A percentile compares a stretch with the other conserved stretches of the same genome.
These are phyloP conservation scores for Calcarius lapponicus DNA, from an alignment of 2,797 vertebrate species.

Conservation along the genomic window DNA sequence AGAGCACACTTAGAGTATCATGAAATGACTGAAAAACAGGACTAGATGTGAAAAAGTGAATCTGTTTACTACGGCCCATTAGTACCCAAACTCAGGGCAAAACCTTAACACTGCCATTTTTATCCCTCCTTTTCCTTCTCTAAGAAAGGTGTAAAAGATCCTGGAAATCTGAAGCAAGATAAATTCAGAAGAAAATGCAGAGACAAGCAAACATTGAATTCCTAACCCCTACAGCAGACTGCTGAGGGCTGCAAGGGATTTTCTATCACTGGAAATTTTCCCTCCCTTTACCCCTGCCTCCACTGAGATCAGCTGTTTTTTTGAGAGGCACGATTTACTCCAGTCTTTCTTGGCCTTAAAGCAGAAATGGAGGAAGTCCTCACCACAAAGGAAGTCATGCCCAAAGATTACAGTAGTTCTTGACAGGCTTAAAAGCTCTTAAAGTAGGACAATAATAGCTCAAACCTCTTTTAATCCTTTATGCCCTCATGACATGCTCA, in stretches of 20 bases:
- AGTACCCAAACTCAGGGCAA: neutral
- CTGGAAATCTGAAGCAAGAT: neutral
- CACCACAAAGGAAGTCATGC: neutral
- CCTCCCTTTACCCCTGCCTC: neutral
- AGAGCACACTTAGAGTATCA: neutral
- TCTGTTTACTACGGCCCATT: neutral
- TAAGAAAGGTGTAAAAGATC: neutral
- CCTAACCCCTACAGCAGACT: neutral
- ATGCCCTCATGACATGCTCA: neutral
- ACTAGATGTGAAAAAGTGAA: neutral
- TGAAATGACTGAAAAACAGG: neutral
- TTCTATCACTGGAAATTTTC: neutral
- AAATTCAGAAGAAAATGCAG: neutral
- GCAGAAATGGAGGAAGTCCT: slow-evolving; percentile 3
- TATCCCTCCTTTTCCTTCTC: neutral
- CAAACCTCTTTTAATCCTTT: slow-evolving; percentile 33
- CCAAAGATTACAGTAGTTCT: slow-evolving; percentile 30
- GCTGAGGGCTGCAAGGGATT: neutral
- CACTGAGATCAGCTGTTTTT: neutral
- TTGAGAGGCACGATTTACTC: slow-evolving; percentile 9
- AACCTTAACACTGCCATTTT: neutral
- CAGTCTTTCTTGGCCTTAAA: neutral
- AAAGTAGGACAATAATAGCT: slow-evolving; percentile 13
- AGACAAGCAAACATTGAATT: neutral
- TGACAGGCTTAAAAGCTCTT: slow-evolving; percentile 36